These are phyloP conservation scores for Xanthia icteritia DNA, from an alignment of 2,888 invertebrate genomes.

Conservation along the genomic window DNA sequence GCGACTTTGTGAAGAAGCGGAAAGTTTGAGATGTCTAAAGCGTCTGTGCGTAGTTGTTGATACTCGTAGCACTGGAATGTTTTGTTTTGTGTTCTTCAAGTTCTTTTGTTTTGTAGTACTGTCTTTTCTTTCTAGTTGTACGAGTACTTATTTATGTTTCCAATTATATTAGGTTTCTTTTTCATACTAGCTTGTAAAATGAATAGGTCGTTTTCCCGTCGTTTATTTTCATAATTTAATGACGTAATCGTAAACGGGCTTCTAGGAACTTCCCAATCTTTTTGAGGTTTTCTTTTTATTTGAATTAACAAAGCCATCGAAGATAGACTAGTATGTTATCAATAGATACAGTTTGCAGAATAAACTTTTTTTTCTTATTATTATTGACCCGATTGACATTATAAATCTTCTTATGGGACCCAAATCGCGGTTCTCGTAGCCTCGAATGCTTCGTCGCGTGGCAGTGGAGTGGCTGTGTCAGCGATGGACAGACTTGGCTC, in stretches of 20 bases:
- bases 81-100: background rate
- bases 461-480: constrained; percentile 82
- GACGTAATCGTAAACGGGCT: background rate
- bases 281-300: background rate
- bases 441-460: constrained; percentile 67
- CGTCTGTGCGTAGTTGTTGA: background rate
- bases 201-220: background rate
- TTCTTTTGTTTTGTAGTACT: background rate
- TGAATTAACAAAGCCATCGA: background rate
- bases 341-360: too few species aligned
- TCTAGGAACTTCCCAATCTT: background rate
- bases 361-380: too few species aligned
- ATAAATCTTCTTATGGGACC: background rate
- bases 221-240: background rate
- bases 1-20: constrained; percentile 46
- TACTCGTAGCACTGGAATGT: background rate
- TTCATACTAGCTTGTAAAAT: background rate
- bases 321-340: background rate
- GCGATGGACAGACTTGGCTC: constrained; percentile 80
- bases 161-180: background rate
- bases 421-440: constrained; percentile 66
- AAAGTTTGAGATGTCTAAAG: constrained; percentile 7
- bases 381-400: background rate
- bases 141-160: background rate
- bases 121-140: background rate